Conservation (phyloP, 2,797 vertebrate genomes). For the Megaceryle alcyon region DNA sequence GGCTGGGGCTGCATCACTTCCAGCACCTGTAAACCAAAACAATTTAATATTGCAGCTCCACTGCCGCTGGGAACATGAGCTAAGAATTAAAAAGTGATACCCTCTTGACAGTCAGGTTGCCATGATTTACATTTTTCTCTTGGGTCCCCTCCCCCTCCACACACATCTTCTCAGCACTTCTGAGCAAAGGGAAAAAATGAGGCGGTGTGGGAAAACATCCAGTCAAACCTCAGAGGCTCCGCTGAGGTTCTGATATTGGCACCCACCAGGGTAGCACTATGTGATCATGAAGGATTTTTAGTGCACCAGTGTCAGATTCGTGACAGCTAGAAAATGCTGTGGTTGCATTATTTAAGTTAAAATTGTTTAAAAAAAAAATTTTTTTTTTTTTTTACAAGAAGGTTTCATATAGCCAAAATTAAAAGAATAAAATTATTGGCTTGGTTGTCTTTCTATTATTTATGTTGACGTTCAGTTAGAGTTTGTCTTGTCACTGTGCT, state of each 20-base stretch:
- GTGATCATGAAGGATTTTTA: neutral
- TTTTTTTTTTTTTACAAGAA: neutral
- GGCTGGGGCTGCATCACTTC: neutral
- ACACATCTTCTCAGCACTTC: constrained; percentile 5
- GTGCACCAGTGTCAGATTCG: neutral
- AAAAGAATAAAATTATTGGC: neutral
- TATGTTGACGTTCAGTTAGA: neutral
- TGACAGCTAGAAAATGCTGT: neutral
- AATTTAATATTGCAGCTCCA: neutral
- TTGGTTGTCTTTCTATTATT: neutral
- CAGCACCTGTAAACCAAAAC: neutral
- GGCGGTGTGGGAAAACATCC: constrained; percentile 27
- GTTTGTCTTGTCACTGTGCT: neutral
- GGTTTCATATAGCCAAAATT: neutral
- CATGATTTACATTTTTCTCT: constrained; percentile 36
- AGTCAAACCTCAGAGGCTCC: neutral
- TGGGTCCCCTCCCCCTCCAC: constrained; percentile 11
- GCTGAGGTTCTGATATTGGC: neutral
- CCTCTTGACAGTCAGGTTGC: constrained; percentile 51
- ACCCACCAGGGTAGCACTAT: neutral
- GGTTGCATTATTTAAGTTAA: neutral
- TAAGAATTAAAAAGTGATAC: constrained; percentile 50
- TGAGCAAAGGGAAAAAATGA: neutral
- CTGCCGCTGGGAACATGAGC: neutral
- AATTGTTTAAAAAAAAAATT: neutral